phyloP scores from a whole-genome alignment of 2,888 invertebrate genomes.

The Cerceris ruficornis region DNA sequence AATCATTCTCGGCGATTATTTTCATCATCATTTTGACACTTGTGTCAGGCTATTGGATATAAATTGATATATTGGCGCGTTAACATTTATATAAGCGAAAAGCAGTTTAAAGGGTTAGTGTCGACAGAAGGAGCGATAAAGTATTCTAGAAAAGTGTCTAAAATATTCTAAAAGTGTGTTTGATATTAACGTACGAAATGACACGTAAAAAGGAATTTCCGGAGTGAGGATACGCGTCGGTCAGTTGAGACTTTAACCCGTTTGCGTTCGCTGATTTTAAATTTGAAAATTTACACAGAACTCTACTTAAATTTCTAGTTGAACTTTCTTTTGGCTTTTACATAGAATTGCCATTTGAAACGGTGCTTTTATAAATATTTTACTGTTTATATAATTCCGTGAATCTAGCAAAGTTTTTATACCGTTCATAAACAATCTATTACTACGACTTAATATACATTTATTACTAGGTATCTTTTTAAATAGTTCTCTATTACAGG shows the following conservation, averaged over 20 bases:
- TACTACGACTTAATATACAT: too few relatives aligned
- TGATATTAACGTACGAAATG: background rate
- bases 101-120: slow-evolving; percentile 27
- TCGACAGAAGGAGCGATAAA: background rate
- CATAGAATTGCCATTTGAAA: too few relatives aligned
- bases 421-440: too few relatives aligned
- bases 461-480: too few relatives aligned
- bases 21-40: slow-evolving; percentile 10
- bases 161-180: background rate
- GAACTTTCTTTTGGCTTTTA: too few relatives aligned
- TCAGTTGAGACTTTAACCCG: background rate
- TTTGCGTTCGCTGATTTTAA: background rate
- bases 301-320: background rate
- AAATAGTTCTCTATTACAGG: too few relatives aligned
- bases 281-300: background rate
- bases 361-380: too few relatives aligned
- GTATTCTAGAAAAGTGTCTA: background rate
- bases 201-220: background rate
- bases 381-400: too few relatives aligned
- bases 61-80: slow-evolving; percentile 6
- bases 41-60: background rate
- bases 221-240: background rate
- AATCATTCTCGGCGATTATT: background rate
- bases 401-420: background rate
- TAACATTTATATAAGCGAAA: slow-evolving; percentile 4